Base-by-base conservation (phyloP, 2,888 invertebrate species). In the Lithophane leautieri region DNA sequence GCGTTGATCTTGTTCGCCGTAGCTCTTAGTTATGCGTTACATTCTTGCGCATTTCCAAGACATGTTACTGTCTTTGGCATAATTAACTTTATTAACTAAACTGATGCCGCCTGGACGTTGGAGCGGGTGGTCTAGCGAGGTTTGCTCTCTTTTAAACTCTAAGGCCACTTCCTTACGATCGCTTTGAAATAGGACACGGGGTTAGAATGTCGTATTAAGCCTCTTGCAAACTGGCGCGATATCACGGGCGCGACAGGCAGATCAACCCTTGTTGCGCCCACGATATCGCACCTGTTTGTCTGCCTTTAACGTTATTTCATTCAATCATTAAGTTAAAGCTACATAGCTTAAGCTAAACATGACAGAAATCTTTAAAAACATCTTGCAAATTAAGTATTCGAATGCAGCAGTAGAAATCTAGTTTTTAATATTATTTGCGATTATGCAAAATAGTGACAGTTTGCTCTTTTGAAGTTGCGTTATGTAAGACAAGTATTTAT, bases 391-490 rank as follows among this genome's bases (percentile, higher is more conserved):
- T 34, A 34, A 34, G 34, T 40, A 56, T 67, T 67, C 22, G 8
- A 60, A 28, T 65, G 34, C 50, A 65, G 60, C 25, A 56, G 60
- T 44, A 50, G 54, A 19, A 61, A 58, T 65, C 42, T 56, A 34
- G 60, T 60, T 56, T 82, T 65, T 65, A 60, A 54, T 60, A 76
- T 28, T 28, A 50, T 47, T 47, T 70, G 42, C 42, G 42, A 77
- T 63, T 80, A 82, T 71, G 78, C 60, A 82, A 82, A 82, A 54
- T 14, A 47, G 67, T 71, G 60, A 78, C 72, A 72, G 50, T 81
- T 78, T 61, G 54, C 50, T 65, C 42, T 82, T 79, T 82, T 58
- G 19, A 68, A 60, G 6, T 50, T 61, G 52, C 22, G 14, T 56
- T 52, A 78, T 16, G 66, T n/a, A 34, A 34, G 34, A 34, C 34